Evolutionary conservation across 2,113 vertebrate genomes (phyloP).

Genomic region (Herpailurus yagouaroundi): DNA sequence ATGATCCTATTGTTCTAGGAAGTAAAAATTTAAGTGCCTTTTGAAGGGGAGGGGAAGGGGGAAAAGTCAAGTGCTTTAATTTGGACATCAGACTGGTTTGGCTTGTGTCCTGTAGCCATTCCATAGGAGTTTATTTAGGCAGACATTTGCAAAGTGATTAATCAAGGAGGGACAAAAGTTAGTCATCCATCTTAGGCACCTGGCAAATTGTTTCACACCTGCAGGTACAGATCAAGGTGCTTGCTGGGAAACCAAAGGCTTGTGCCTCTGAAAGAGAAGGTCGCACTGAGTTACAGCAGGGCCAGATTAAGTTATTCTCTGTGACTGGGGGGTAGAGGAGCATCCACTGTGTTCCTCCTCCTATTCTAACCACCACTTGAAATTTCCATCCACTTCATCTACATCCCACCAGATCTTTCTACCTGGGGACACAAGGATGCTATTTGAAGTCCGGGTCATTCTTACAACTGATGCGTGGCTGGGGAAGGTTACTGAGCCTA

Average conservation of each 20-base stretch:
- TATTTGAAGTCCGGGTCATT: not conserved
- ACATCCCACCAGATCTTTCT: not conserved
- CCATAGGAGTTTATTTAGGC: conserved; percentile 31
- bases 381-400: not conserved
- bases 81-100: conserved; percentile 8
- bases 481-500: not conserved
- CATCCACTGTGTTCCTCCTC: not conserved
- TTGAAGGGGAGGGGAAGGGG: not conserved
- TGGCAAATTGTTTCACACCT: not conserved
- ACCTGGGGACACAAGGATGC: not conserved
- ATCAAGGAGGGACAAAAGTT: not conserved
- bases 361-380: not conserved
- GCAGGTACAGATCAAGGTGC: not conserved
- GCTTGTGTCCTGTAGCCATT: not conserved
- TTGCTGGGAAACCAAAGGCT: not conserved
- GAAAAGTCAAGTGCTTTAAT: not conserved
- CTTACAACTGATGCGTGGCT: not conserved
- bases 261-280: not conserved
- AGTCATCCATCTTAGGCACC: not conserved
- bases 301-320: not conserved
- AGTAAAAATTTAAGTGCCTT: not conserved
- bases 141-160: not conserved
- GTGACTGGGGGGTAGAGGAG: not conserved
- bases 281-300: not conserved
- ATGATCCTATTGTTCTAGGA: not conserved